Conservation (phyloP, 2,888 invertebrate species). For the Phortica magna region DNA sequence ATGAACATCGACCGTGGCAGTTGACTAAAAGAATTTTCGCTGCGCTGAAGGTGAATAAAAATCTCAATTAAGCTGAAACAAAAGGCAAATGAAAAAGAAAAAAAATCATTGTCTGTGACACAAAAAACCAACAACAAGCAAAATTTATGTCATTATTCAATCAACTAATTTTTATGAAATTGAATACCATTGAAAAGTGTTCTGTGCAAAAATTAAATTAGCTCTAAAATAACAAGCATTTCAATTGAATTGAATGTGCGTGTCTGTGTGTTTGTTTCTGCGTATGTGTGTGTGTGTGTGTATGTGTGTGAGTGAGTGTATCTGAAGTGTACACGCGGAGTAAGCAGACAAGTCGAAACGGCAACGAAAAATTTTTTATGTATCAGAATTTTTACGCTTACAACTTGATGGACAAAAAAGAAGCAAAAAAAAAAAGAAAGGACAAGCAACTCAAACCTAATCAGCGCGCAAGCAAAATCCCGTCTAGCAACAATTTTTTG, state of each 20-base stretch:
- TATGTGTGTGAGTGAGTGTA: conserved; percentile 25
- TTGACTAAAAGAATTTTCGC: conserved; percentile 73
- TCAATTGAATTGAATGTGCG: conserved; percentile 9
- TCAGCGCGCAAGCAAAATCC: too few species aligned
- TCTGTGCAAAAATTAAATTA: conserved; percentile 43
- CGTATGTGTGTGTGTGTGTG: conserved; percentile 37
- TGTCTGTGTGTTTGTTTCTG: conserved; percentile 52
- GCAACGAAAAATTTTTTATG: conserved; percentile 63
- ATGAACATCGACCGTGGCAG: conserved; percentile 77
- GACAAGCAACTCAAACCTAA: too few species aligned
- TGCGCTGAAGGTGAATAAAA: conserved; percentile 68
- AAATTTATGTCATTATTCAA: conserved; percentile 36
- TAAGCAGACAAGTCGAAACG: conserved; percentile 12
- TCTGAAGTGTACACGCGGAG: conserved; percentile 1
- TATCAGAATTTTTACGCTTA: conserved; percentile 60
- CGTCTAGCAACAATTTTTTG: not conserved
- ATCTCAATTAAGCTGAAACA: not conserved
- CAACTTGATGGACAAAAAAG: not conserved
- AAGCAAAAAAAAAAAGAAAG: too few species aligned
- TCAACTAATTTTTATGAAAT: conserved; percentile 26
- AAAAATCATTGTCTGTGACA: conserved; percentile 28
- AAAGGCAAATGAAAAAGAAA: conserved; percentile 42
- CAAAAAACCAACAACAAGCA: conserved; percentile 24
- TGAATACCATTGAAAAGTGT: conserved; percentile 14
- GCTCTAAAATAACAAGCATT: conserved; percentile 59